Percentiles rank a stretch among this genome's conserved stretches.
Evolutionary conservation across 2,113 vertebrate genomes (phyloP).

Genomic region (Ardeotis arabs): DNA sequence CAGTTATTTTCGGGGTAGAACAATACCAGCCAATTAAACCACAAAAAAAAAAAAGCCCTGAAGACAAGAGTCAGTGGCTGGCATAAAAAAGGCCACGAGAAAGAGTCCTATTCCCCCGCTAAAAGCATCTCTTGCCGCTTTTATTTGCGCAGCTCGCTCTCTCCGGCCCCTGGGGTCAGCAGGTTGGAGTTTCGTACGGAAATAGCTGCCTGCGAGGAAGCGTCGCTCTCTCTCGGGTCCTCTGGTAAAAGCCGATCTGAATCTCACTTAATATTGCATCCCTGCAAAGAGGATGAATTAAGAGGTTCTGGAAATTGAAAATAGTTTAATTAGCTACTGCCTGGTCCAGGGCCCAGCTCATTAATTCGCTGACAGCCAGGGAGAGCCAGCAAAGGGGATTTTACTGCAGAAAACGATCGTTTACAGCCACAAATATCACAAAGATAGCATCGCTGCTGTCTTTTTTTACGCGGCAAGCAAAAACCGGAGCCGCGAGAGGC

Average conservation of each 20-base stretch:
- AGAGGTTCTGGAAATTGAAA: neutral
- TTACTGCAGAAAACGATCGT: neutral
- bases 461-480: neutral
- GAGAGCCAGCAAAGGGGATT: neutral
- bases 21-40: neutral
- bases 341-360: neutral
- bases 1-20: neutral
- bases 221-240: neutral
- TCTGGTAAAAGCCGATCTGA: neutral
- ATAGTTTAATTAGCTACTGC: neutral
- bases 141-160: neutral
- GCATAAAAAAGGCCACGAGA: neutral
- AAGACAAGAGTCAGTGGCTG: neutral
- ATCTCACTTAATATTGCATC: neutral
- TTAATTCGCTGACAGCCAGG: neutral
- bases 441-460: accelerated
- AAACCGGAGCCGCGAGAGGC: neutral
- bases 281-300: neutral
- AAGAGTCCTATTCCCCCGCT: neutral
- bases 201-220: neutral
- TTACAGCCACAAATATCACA: neutral
- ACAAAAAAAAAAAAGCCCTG: neutral
- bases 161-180: neutral
- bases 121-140: neutral
- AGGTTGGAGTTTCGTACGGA: neutral